Conservation (phyloP, 2,888 invertebrate species). For the Zele albiditarsus region DNA sequence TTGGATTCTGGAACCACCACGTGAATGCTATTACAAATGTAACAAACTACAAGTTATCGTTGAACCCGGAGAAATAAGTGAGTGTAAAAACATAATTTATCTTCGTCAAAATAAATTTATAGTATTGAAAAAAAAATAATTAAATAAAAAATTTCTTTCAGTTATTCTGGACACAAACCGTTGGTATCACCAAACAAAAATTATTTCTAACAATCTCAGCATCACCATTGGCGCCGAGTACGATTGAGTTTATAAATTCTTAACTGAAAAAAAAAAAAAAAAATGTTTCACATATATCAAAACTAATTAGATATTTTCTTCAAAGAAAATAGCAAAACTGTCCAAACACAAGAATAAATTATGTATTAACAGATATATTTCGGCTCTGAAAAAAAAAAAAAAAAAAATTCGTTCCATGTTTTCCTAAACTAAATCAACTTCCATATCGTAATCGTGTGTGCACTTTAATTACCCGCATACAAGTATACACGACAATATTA, state of each 20-base stretch:
- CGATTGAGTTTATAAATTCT: slow-evolving; percentile 76
- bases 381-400: neutral
- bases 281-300: no score
- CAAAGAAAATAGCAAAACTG: no score
- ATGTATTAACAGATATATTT: neutral
- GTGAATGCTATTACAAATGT: slow-evolving; percentile 91
- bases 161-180: slow-evolving; percentile 95
- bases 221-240: slow-evolving; percentile 97
- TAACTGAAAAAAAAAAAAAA: no score
- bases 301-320: no score
- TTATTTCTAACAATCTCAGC: slow-evolving; percentile 91
- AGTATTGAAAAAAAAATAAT: slow-evolving; percentile 9
- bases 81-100: slow-evolving; percentile 65
- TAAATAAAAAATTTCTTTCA: no score
- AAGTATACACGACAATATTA: neutral
- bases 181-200: slow-evolving; percentile 95
- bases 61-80: slow-evolving; percentile 92
- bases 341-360: no score
- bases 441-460: neutral
- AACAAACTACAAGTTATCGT: slow-evolving; percentile 81
- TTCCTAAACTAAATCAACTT: neutral
- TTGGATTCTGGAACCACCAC: slow-evolving; percentile 93
- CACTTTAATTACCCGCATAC: neutral
- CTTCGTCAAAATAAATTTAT: slow-evolving; percentile 6
- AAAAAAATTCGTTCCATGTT: slow-evolving; percentile 4